Conservation (phyloP, 1,140 invertebrate species). For the Euura lappo region DNA sequence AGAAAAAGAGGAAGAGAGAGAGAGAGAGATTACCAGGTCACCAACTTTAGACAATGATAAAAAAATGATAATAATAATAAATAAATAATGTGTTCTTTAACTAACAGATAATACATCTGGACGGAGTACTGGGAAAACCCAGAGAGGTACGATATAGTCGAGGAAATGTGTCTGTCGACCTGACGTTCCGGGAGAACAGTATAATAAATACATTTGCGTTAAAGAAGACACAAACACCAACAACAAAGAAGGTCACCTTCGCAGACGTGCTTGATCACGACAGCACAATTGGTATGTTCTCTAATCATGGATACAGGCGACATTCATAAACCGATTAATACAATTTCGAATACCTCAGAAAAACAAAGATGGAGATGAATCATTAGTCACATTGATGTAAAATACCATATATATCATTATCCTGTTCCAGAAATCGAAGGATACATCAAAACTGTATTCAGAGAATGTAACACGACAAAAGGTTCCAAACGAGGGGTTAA, state of each 20-base stretch:
- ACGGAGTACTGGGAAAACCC: not conserved
- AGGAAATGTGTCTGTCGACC: not conserved
- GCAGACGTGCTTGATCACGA: not conserved
- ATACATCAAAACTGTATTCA: not conserved
- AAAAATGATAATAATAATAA: not conserved
- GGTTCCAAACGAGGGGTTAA: not conserved
- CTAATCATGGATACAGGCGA: not conserved
- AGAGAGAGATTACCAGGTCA: not conserved
- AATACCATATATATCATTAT: not conserved
- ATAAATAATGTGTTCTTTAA: not conserved
- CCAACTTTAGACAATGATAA: not conserved
- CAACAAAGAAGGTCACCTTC: not conserved
- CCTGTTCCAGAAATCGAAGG: not conserved
- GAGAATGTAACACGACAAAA: not conserved
- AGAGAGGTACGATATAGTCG: not conserved
- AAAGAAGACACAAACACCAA: not conserved
- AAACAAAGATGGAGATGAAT: no score
- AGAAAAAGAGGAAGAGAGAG: no score
- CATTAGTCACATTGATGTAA: no score
- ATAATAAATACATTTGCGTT: not conserved
- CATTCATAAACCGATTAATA: not conserved
- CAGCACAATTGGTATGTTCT: not conserved
- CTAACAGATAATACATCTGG: no score
- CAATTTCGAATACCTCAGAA: no score
- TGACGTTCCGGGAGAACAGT: not conserved